Conservation (phyloP, 2,113 vertebrate species). For the Nycticryphes semicollaris region DNA sequence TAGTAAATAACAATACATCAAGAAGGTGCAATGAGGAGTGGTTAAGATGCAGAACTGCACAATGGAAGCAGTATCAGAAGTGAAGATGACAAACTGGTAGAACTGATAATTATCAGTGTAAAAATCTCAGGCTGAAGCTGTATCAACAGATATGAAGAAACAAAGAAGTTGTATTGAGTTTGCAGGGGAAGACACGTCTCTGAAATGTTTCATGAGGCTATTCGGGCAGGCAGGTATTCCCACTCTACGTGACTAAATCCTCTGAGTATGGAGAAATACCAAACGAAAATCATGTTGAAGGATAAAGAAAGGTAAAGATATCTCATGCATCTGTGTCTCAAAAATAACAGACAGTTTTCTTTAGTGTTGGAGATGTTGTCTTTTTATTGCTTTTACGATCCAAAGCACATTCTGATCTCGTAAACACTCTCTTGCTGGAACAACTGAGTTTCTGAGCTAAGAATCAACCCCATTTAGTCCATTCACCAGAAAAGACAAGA, state of each 20-base stretch:
- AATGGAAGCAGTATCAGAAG: neutral
- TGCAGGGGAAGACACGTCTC: neutral
- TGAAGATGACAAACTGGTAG: neutral
- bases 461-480: neutral
- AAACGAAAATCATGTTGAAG: neutral
- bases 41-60: neutral
- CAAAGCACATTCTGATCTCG: neutral
- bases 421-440: neutral
- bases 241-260: neutral
- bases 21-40: neutral
- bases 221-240: neutral
- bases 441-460: rapidly evolving
- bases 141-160: neutral
- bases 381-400: neutral
- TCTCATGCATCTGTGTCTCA: neutral
- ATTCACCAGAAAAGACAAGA: neutral
- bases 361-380: neutral
- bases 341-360: neutral
- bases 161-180: neutral
- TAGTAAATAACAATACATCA: neutral
- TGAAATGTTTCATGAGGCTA: neutral
- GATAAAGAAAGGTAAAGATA: neutral
- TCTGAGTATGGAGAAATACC: neutral
- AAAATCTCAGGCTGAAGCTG: constrained; percentile 6
- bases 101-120: neutral